A percentile compares a stretch with the other conserved stretches of the same genome.
Conservation (phyloP, 1,140 invertebrate species). For the Halesus radiatus region DNA sequence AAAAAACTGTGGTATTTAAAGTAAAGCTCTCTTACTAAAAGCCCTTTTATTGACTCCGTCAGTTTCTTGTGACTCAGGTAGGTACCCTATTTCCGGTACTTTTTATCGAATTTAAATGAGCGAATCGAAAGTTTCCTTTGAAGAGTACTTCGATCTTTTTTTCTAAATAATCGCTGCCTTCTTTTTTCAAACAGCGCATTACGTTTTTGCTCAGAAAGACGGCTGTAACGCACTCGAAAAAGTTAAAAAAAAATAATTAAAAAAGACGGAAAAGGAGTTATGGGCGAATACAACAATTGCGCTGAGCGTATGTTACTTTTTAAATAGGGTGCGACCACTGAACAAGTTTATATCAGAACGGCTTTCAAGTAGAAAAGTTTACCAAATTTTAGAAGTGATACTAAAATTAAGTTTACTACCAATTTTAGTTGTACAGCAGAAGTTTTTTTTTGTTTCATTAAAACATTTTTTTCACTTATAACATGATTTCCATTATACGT, state of each 20-base stretch:
- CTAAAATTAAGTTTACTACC: too few relatives aligned
- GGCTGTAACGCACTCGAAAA: background rate
- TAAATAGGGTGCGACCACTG: background rate
- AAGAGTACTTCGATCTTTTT: slow-evolving; percentile 7
- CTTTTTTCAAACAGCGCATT: slow-evolving; percentile 2
- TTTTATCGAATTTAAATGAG: slow-evolving; percentile 12
- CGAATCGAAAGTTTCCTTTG: background rate
- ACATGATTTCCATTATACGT: too few relatives aligned
- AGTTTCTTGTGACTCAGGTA: too few relatives aligned
- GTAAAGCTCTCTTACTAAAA: too few relatives aligned
- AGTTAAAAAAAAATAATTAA: background rate
- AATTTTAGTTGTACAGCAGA: too few relatives aligned
- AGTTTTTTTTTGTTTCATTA: too few relatives aligned
- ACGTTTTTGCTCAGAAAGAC: background rate
- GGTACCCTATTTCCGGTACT: background rate
- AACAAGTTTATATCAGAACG: too few relatives aligned
- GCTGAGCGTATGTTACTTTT: slow-evolving; percentile 45
- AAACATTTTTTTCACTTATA: too few relatives aligned
- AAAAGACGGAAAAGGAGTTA: slow-evolving; percentile 1
- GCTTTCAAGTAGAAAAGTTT: too few relatives aligned
- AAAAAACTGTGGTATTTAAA: too few relatives aligned
- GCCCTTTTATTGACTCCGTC: too few relatives aligned
- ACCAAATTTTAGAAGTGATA: too few relatives aligned
- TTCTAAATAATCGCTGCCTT: slow-evolving; percentile 28
- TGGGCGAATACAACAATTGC: slow-evolving; percentile 38